Conservation (phyloP, 2,113 vertebrate species). For the Sinocyclocheilus grahami region DNA sequence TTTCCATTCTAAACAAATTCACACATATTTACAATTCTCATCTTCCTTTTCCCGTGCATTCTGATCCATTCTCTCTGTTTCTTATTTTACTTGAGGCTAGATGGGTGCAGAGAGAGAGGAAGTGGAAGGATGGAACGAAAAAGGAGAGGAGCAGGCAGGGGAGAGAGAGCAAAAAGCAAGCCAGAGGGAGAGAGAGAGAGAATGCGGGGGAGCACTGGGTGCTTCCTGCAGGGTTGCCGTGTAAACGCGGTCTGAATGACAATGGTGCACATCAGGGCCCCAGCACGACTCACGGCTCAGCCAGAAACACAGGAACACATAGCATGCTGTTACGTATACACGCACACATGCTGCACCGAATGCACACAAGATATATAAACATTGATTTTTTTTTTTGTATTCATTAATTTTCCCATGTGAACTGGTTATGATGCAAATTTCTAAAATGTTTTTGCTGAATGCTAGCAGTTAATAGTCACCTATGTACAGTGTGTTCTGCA, state of each 20-base stretch:
- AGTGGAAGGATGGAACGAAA: background rate
- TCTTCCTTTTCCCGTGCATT: background rate
- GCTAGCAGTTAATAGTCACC: background rate
- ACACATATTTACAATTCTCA: background rate
- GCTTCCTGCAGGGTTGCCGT: constrained; percentile 73
- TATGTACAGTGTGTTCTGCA: constrained; percentile 19
- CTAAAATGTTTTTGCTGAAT: background rate
- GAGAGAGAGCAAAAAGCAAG: background rate
- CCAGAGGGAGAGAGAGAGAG: constrained; percentile 20
- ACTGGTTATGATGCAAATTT: background rate
- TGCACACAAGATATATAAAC: constrained; percentile 47
- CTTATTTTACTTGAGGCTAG: background rate
- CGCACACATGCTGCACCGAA: background rate
- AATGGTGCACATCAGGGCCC: constrained; percentile 68
- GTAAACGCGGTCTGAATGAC: constrained; percentile 72
- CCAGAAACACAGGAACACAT: constrained; percentile 26
- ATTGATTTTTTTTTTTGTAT: background rate
- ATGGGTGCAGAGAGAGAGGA: background rate
- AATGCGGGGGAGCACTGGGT: constrained; percentile 62
- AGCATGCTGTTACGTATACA: constrained; percentile 4
- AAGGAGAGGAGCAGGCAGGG: background rate
- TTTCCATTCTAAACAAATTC: background rate
- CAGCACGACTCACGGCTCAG: constrained; percentile 62
- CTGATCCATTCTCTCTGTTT: background rate
- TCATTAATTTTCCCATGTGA: background rate